Evolutionary conservation across 2,797 vertebrate species (phyloP).

Genomic region (Masticophis lateralis): DNA sequence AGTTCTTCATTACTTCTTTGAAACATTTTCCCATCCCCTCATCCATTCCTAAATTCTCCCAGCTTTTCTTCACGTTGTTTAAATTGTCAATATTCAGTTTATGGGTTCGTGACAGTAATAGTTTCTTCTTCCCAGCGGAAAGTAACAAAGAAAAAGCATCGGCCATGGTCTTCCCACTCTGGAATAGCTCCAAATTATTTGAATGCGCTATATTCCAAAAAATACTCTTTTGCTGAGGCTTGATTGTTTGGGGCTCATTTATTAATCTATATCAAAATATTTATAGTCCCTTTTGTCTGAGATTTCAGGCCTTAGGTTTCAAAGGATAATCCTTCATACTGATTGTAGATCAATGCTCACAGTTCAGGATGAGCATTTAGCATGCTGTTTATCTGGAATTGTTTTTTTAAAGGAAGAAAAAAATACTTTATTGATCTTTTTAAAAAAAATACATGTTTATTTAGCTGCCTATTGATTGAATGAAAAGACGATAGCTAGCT

Average conservation of each 20-base stretch:
- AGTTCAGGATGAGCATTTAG: background rate
- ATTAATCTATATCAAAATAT: background rate
- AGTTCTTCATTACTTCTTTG: background rate
- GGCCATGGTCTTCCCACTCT: background rate
- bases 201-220: background rate
- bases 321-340: background rate
- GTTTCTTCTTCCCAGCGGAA: background rate
- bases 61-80: background rate
- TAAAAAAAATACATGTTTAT: background rate
- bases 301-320: background rate
- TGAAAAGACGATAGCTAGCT: background rate
- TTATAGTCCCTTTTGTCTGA: background rate
- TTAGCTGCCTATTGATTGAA: background rate
- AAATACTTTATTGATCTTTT: background rate
- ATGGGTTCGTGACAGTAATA: background rate
- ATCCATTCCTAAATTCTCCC: background rate
- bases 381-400: background rate
- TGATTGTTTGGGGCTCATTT: background rate
- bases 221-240: background rate
- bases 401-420: background rate
- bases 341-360: background rate
- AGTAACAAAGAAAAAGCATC: accelerated
- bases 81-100: background rate
- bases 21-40: background rate
- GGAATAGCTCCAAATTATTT: background rate